Evolutionary conservation across 2,888 invertebrate species (phyloP).

Genomic region (Saturnia pavonia): DNA sequence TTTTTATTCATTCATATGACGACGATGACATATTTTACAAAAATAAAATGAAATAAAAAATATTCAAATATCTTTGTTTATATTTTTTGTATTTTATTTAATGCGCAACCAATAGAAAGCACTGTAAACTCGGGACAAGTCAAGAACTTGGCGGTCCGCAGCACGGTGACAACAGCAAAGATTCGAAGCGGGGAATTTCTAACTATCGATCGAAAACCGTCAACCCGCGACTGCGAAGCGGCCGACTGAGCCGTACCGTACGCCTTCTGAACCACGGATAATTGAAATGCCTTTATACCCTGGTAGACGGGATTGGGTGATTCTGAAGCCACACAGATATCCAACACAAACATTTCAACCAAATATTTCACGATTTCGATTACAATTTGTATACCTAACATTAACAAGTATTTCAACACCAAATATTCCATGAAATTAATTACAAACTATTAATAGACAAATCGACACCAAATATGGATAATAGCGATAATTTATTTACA

Average conservation of each 20-base stretch:
- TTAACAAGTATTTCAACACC: not conserved
- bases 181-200: slow-evolving; percentile 52
- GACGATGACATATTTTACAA: too few species aligned
- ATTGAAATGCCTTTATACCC: slow-evolving; percentile 63
- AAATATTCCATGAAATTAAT: too few species aligned
- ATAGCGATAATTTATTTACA: too few species aligned
- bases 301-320: slow-evolving; percentile 44
- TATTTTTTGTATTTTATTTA: too few species aligned
- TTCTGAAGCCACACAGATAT: slow-evolving; percentile 36
- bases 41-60: too few species aligned
- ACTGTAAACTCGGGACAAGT: slow-evolving; percentile 3
- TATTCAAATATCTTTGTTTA: too few species aligned
- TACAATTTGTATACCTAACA: not conserved
- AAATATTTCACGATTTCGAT: slow-evolving; percentile 39
- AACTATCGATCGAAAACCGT: slow-evolving; percentile 45
- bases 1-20: too few species aligned
- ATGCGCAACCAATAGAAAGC: not conserved
- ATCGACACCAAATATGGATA: too few species aligned
- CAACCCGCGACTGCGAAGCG: slow-evolving; percentile 14
- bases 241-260: slow-evolving; percentile 30
- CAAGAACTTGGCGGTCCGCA: not conserved
- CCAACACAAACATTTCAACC: slow-evolving; percentile 49
- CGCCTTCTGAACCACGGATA: slow-evolving; percentile 48
- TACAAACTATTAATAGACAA: too few species aligned
- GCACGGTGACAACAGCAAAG: slow-evolving; percentile 19